Evolutionary conservation across 2,888 invertebrate genomes (phyloP).

Genomic region (Eremobia ochroleuca): DNA sequence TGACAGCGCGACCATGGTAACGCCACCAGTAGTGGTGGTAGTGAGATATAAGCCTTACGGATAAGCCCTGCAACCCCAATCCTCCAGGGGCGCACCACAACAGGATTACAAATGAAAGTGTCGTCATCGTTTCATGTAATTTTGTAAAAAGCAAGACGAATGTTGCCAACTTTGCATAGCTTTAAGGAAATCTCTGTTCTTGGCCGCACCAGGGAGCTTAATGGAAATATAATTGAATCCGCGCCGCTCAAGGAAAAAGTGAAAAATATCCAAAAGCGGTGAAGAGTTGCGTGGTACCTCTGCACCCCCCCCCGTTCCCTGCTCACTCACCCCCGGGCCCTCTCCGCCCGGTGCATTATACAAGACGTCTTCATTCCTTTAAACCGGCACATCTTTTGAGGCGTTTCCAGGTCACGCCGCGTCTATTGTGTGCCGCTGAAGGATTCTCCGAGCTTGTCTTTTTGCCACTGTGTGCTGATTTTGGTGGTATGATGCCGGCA

Average conservation of each 20-base stretch:
- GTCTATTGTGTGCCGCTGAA: slow-evolving; percentile 50
- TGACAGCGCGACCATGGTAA: no score
- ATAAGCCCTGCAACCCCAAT: not conserved
- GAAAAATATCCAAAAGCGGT: slow-evolving; percentile 65
- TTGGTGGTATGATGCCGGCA: slow-evolving; percentile 2
- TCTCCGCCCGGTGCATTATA: slow-evolving; percentile 53
- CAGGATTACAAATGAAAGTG: not conserved
- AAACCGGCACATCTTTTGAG: slow-evolving; percentile 66
- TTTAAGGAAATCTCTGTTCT: slow-evolving; percentile 24
- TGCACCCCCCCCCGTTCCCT: not conserved
- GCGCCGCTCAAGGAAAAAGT: slow-evolving; percentile 58
- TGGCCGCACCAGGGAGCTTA: slow-evolving; percentile 50
- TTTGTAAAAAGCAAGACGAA: slow-evolving; percentile 15
- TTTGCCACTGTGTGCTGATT: slow-evolving; percentile 49
- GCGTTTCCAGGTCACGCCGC: slow-evolving; percentile 65
- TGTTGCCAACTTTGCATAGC: slow-evolving; percentile 17
- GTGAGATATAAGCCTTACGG: no score
- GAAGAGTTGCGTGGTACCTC: slow-evolving; percentile 54
- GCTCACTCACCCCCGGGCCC: not conserved
- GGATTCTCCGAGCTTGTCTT: slow-evolving; percentile 58
- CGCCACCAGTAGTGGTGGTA: no score
- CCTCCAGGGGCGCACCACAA: not conserved
- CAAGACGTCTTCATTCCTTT: slow-evolving; percentile 62
- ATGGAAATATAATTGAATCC: slow-evolving; percentile 73
- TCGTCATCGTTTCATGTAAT: slow-evolving; percentile 1